phyloP scores from a whole-genome alignment of 2,113 vertebrate species.

The Saccopteryx bilineata region DNA sequence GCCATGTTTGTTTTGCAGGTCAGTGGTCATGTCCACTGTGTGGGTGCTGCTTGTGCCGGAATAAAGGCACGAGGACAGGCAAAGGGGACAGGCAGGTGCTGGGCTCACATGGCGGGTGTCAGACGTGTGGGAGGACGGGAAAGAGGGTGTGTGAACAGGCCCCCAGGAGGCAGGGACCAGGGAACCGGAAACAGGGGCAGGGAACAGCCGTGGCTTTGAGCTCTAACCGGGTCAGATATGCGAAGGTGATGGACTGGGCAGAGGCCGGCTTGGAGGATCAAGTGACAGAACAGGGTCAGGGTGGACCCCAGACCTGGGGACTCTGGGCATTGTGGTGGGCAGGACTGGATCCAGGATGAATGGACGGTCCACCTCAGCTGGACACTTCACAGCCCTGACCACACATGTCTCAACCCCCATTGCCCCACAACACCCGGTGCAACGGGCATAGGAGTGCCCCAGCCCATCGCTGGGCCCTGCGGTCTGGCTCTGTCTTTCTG shows the following conservation, averaged over 20 bases:
- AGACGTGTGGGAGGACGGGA: background rate
- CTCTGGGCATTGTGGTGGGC: background rate
- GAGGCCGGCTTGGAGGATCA: background rate
- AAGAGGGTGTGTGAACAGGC: background rate
- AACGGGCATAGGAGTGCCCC: accelerated
- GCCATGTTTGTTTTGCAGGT: accelerated
- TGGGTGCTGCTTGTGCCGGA: no score
- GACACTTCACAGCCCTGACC: no score
- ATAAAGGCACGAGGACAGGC: accelerated
- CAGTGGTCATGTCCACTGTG: no score
- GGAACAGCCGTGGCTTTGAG: background rate
- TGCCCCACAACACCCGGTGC: accelerated
- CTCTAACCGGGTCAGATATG: background rate
- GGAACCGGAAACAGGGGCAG: no score
- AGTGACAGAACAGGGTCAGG: no score
- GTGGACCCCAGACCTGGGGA: background rate
- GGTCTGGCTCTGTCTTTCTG: no score
- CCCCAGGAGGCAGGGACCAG: background rate
- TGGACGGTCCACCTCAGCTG: no score
- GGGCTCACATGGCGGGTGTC: accelerated
- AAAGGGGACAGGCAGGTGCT: no score
- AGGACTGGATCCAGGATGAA: background rate
- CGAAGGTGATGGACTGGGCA: accelerated
- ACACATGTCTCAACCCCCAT: accelerated
- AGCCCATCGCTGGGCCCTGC: no score